phyloP scores from a whole-genome alignment of 2,888 invertebrate genomes.

The Magallana nippona region DNA sequence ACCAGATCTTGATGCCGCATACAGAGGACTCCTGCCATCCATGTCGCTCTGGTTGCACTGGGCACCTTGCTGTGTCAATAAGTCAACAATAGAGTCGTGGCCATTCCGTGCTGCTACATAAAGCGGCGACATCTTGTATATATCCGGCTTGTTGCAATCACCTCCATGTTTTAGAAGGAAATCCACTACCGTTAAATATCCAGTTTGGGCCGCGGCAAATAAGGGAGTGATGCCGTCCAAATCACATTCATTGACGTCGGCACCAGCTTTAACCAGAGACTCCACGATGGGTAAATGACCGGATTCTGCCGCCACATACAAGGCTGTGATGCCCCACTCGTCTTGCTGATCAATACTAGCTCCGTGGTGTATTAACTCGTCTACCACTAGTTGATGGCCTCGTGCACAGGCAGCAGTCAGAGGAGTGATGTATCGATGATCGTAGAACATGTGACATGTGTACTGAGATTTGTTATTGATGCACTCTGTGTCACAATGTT shows the following conservation, averaged over 20 bases:
- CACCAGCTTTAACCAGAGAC: constrained; percentile 6
- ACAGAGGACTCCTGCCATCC: background rate
- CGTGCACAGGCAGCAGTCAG: background rate
- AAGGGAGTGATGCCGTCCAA: background rate
- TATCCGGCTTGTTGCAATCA: constrained; percentile 3
- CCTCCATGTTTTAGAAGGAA: background rate
- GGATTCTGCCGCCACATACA: constrained; percentile 4
- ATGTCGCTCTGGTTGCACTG: background rate
- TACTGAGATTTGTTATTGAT: background rate
- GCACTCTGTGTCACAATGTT: background rate
- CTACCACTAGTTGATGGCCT: background rate
- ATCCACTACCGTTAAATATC: background rate
- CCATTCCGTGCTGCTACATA: background rate
- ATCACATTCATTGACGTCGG: constrained; percentile 4
- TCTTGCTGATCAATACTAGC: background rate
- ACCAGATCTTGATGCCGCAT: background rate
- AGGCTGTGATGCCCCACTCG: constrained; percentile 14
- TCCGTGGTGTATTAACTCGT: background rate
- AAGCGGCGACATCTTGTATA: background rate
- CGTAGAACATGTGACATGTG: background rate
- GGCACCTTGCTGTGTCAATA: background rate
- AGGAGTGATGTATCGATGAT: background rate
- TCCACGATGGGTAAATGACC: background rate
- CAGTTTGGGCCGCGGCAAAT: background rate
- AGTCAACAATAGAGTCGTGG: background rate